Base-by-base conservation (phyloP, 2,797 vertebrate genomes). In the Neosilurus mollespiculum region DNA sequence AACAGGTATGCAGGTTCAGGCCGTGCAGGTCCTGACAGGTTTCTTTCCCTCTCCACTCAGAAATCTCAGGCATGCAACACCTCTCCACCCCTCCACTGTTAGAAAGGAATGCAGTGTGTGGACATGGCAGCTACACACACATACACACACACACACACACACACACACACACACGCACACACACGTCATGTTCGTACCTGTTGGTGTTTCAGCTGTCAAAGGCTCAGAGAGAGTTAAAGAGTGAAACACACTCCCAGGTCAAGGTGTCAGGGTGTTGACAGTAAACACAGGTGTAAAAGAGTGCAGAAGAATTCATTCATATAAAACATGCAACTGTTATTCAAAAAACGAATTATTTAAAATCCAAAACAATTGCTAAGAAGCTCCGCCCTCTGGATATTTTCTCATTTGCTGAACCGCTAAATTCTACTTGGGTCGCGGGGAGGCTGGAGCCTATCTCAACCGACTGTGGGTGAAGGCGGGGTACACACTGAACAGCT, bases 41-140 rank as follows among this genome's bases (percentile, higher is more conserved):
- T 56, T 58, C 34, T 49, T 67, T 61, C 86, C 83, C 85, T 82
- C n/a, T 87, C 84, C 66, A 34, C 86, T 58, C 49, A 84, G 82
- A 88, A 83, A 87, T 89, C 81, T 84, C 78, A 83, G 87, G 88
- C 81, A 90, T 86, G 86, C 80, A 16, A 34, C 59, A 81, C 71
- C 62, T 83, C 69, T 83, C 66, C 71, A 59, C 78, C 79, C 81
- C 84, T 70, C 53, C 30, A 73, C 54, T 67, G 72, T 65, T 78
- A 16, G 18, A 53, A 20, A 77, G 72, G 82, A 84, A 86, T 84
- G 70, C 30, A 62, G 64, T 67, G 56, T 78, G 51, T 65, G 81
- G 80, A 72, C 75, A 77, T 77, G 30, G 56, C 20, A 77, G 34
- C 34, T 4, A 81, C 65, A 59, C 66, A 69, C 78, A 80, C 80